phyloP scores from a whole-genome alignment of 2,888 invertebrate species.

The Girardia tigrina region DNA sequence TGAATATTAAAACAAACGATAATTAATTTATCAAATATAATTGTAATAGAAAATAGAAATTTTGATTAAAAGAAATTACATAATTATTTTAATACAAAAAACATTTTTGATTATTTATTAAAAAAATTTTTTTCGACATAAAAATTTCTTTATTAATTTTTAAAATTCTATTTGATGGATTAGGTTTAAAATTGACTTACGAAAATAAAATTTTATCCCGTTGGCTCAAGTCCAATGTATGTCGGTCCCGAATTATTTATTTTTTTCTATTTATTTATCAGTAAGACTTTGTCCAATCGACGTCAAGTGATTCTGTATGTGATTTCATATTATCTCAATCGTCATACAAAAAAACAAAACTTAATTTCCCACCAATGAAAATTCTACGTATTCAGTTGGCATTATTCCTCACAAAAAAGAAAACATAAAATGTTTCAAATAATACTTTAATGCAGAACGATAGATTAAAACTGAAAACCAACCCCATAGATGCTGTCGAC shows the following conservation, averaged over 20 bases:
- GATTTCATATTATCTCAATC: background rate
- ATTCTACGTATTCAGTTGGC: background rate
- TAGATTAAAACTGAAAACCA: background rate
- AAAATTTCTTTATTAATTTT: too few species aligned
- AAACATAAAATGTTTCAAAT: slow-evolving; percentile 4
- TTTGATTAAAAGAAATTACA: too few species aligned
- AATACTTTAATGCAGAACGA: background rate
- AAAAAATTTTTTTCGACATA: too few species aligned
- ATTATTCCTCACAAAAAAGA: slow-evolving; percentile 12
- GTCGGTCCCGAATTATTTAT: background rate
- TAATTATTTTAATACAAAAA: too few species aligned
- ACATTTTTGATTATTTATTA: too few species aligned
- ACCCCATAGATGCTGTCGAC: background rate
- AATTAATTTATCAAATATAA: too few species aligned
- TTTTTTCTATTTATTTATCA: slow-evolving; percentile 1
- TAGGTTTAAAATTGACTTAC: too few species aligned
- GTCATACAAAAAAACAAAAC: background rate
- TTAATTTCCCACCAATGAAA: slow-evolving; percentile 14
- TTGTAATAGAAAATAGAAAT: too few species aligned
- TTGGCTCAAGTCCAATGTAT: slow-evolving; percentile 13
- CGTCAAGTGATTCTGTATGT: background rate
- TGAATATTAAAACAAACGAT: too few species aligned
- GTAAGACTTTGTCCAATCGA: background rate
- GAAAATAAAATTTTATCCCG: too few species aligned
- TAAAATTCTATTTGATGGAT: too few species aligned